A percentile compares a stretch with the other conserved stretches of the same genome.
These are phyloP conservation scores for Gambusia affinis DNA, from an alignment of 2,113 vertebrate species.

Conservation along the genomic window DNA sequence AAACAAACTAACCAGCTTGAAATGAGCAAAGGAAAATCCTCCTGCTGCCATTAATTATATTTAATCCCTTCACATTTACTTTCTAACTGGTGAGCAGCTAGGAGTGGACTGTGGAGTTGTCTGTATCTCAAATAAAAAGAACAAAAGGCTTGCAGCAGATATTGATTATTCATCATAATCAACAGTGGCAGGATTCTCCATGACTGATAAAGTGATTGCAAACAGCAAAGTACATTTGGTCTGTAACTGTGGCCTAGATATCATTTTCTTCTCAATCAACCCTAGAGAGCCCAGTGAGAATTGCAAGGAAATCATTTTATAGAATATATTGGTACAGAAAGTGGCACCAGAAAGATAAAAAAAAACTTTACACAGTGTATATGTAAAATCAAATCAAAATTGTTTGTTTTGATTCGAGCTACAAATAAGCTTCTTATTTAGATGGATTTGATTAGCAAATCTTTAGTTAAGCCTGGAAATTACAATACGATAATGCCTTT, in stretches of 20 bases:
- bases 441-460: background rate
- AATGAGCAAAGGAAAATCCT: too few relatives aligned
- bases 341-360: background rate
- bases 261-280: background rate
- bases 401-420: background rate
- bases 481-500: background rate
- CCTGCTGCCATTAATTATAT: background rate
- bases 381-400: background rate
- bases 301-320: background rate
- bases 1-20: background rate
- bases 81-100: constrained; percentile 8
- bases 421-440: background rate
- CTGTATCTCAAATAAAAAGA: constrained; percentile 8
- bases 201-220: background rate
- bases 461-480: background rate
- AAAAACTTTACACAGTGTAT: background rate
- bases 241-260: background rate
- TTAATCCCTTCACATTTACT: background rate
- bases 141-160: background rate
- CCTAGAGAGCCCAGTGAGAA: background rate
- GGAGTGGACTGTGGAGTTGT: background rate
- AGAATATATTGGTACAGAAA: background rate
- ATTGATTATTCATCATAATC: background rate
- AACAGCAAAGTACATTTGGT: background rate
- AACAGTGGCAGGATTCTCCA: background rate